Percentiles rank a stretch among this genome's conserved stretches.
Conservation (phyloP, 2,888 invertebrate species). For the Agrilus mali region DNA sequence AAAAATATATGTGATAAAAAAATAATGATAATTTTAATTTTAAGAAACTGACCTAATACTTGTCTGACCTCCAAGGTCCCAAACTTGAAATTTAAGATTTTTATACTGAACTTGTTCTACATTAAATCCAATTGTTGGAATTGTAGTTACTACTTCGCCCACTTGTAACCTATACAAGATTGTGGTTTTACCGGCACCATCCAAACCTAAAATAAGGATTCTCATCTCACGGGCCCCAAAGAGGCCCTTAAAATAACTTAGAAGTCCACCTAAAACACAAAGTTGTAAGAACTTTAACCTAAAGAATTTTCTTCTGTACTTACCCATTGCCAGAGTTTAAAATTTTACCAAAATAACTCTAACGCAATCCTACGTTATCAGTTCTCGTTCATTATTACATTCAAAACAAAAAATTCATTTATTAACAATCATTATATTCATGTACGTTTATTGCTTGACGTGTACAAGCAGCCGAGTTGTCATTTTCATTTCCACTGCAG, state of each 20-base stretch:
- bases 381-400: too few relatives aligned
- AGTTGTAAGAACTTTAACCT: too few relatives aligned
- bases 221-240: conserved; percentile 96
- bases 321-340: too few relatives aligned
- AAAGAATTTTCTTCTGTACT: too few relatives aligned
- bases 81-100: conserved; percentile 98
- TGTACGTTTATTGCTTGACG: too few relatives aligned
- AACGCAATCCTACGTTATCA: too few relatives aligned
- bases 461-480: too few relatives aligned
- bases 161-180: conserved; percentile 97
- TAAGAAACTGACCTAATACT: conserved; percentile 70
- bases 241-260: conserved; percentile 92
- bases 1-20: background rate
- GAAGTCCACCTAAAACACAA: conserved; percentile 67
- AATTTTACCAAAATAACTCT: too few relatives aligned
- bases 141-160: conserved; percentile 96
- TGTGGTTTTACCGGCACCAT: conserved; percentile 99
- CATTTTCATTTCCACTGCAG: too few relatives aligned
- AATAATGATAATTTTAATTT: too few relatives aligned
- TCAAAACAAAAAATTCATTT: too few relatives aligned
- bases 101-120: conserved; percentile 99
- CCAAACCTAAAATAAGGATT: conserved; percentile 92
- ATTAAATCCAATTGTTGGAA: conserved; percentile 97
- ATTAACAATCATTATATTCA: too few relatives aligned
- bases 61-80: conserved; percentile 98